Evolutionary conservation across 2,113 vertebrate species (phyloP).

Genomic region (Excalfactoria chinensis): DNA sequence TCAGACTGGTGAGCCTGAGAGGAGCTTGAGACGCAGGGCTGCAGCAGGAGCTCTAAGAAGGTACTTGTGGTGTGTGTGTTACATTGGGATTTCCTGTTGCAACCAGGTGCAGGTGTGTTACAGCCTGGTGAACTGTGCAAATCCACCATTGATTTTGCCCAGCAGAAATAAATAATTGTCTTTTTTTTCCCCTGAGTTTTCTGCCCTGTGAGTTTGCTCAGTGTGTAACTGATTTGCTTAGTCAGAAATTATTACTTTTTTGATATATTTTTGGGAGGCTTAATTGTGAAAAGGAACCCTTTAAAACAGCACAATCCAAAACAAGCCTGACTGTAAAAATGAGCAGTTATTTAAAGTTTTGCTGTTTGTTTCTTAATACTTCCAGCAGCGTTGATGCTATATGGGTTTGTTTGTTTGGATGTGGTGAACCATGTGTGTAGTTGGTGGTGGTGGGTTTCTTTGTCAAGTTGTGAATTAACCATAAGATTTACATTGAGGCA

Average conservation of each 20-base stretch:
- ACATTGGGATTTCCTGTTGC: neutral
- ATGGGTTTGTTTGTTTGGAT: neutral
- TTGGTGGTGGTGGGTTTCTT: neutral
- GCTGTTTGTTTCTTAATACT: neutral
- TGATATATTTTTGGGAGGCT: neutral
- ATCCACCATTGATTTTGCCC: neutral
- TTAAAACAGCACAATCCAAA: neutral
- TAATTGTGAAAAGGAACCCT: neutral
- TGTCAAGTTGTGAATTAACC: neutral
- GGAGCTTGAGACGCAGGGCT: neutral
- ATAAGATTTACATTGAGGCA: neutral
- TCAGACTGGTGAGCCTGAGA: neutral
- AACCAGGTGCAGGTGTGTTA: neutral
- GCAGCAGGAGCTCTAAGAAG: fast-evolving
- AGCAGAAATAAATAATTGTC: neutral
- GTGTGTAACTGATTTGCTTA: neutral
- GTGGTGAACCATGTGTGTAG: neutral
- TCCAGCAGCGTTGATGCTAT: neutral
- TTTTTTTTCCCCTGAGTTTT: neutral
- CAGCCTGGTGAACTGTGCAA: neutral
- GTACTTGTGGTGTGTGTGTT: neutral
- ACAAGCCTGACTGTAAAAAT: neutral
- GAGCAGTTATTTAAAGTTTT: neutral
- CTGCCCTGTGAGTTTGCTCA: neutral
- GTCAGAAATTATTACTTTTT: neutral